A percentile compares a stretch with the other conserved stretches of the same genome.
Conservation (phyloP, 2,888 invertebrate species). For the Argyresthia goedartella region DNA sequence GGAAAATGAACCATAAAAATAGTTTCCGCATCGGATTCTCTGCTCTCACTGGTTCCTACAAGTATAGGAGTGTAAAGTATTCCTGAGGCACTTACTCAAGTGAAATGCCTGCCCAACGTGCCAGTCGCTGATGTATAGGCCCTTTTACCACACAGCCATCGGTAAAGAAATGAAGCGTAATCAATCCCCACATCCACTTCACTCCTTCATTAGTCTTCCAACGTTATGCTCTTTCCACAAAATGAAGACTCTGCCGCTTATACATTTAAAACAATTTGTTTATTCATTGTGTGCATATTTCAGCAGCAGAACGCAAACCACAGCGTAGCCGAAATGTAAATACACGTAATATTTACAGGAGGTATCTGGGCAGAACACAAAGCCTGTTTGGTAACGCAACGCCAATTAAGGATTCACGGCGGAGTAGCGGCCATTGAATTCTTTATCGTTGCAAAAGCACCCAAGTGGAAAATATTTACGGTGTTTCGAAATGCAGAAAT, state of each 20-base stretch:
- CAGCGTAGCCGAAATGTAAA: not conserved
- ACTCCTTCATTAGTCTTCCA: conserved; percentile 13
- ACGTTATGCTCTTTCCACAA: conserved; percentile 6
- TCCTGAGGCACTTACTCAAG: conserved; percentile 25
- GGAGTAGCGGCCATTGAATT: conserved; percentile 48
- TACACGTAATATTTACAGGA: not conserved
- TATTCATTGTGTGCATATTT: not conserved
- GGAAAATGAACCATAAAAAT: not conserved
- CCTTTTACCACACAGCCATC: conserved; percentile 16
- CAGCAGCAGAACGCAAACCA: not conserved
- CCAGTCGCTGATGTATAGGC: conserved; percentile 21
- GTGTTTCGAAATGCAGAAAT: conserved; percentile 69
- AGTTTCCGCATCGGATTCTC: too few relatives aligned
- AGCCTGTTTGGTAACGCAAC: conserved; percentile 8
- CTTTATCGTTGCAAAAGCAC: conserved; percentile 52
- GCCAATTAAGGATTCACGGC: conserved; percentile 47
- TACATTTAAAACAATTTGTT: not conserved
- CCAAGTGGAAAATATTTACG: conserved; percentile 67
- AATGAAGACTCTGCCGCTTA: not conserved
- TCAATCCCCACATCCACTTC: conserved; percentile 8
- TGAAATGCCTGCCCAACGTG: conserved; percentile 29
- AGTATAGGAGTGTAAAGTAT: too few relatives aligned
- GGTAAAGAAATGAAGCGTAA: conserved; percentile 19
- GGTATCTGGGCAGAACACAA: not conserved
- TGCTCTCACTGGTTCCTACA: too few relatives aligned